A percentile compares a stretch with the other conserved stretches of the same genome.
These are phyloP conservation scores for Limosa lapponica DNA, from an alignment of 2,797 vertebrate genomes.

Conservation along the genomic window DNA sequence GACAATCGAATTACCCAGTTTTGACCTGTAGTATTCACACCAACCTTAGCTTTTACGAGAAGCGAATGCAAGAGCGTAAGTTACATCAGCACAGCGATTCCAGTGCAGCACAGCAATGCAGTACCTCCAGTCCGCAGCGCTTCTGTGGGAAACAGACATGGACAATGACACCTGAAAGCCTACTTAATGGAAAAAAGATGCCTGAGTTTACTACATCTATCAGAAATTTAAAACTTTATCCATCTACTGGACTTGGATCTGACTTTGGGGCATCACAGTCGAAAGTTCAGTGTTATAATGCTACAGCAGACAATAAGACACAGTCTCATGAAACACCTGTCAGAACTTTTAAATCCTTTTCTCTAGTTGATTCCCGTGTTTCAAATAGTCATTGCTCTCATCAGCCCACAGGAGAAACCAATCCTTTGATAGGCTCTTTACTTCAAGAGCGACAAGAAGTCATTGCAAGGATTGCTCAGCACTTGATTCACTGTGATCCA, in stretches of 20 bases:
- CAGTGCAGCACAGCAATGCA: constrained; percentile 73
- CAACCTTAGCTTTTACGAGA: constrained; percentile 84
- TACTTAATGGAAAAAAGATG: constrained; percentile 68
- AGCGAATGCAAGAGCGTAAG: constrained; percentile 80
- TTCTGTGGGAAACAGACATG: constrained; percentile 82
- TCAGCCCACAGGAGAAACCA: constrained; percentile 83
- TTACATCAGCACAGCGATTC: constrained; percentile 75
- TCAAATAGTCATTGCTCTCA: constrained; percentile 80
- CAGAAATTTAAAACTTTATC: constrained; percentile 87
- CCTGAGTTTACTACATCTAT: constrained; percentile 78
- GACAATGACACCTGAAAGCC: constrained; percentile 74
- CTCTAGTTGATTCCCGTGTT: constrained; percentile 79
- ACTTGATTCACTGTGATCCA: constrained; percentile 95
- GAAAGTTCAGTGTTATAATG: constrained; percentile 76
- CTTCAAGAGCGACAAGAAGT: constrained; percentile 97
- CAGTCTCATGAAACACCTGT: constrained; percentile 78
- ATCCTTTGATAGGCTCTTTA: constrained; percentile 93
- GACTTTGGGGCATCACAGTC: constrained; percentile 79
- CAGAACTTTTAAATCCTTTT: constrained; percentile 89
- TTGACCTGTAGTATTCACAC: constrained; percentile 96
- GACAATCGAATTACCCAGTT: constrained; percentile 94
- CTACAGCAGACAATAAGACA: constrained; percentile 77
- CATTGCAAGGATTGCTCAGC: constrained; percentile 96
- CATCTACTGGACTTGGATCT: constrained; percentile 77
- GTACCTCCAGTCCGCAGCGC: constrained; percentile 78